A percentile compares a stretch with the other conserved stretches of the same genome.
Conservation (phyloP, 2,888 invertebrate species). For the Epinotia nisella region DNA sequence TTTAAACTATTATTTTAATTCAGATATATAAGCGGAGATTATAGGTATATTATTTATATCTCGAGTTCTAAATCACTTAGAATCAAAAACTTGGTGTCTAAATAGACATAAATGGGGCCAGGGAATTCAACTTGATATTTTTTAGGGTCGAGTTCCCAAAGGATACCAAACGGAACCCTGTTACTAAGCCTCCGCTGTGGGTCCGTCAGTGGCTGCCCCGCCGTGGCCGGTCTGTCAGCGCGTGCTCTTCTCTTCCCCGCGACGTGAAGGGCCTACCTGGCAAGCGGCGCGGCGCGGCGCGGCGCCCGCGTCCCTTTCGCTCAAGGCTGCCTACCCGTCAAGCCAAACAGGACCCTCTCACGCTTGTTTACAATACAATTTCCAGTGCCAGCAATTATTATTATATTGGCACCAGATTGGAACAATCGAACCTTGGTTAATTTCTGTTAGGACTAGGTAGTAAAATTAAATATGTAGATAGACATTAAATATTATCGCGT, state of each 20-base stretch:
- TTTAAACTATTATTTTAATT: too few relatives aligned
- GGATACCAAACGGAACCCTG: too few relatives aligned
- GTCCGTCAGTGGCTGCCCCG: too few relatives aligned
- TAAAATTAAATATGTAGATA: not conserved
- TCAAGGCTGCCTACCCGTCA: slow-evolving; percentile 64
- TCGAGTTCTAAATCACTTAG: too few relatives aligned
- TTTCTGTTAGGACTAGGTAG: slow-evolving; percentile 23
- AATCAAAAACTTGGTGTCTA: too few relatives aligned
- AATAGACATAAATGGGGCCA: too few relatives aligned
- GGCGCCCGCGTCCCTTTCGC: slow-evolving; percentile 77
- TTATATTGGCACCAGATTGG: slow-evolving; percentile 59
- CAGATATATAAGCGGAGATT: too few relatives aligned
- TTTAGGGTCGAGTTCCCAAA: too few relatives aligned
- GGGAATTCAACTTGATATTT: too few relatives aligned
- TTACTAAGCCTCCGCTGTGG: too few relatives aligned
- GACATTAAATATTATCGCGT: too few relatives aligned
- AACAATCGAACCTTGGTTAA: slow-evolving; percentile 59
- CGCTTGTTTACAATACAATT: slow-evolving; percentile 44
- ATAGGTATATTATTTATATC: too few relatives aligned
- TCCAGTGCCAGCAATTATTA: slow-evolving; percentile 56
- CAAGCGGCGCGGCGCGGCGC: slow-evolving; percentile 66
- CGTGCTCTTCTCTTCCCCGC: slow-evolving; percentile 48
- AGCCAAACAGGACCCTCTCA: slow-evolving; percentile 56
- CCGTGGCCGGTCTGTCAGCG: slow-evolving; percentile 15
- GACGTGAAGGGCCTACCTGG: slow-evolving; percentile 72